These are phyloP conservation scores for Papilio glaucus DNA, from an alignment of 1,140 invertebrate genomes.

Conservation along the genomic window DNA sequence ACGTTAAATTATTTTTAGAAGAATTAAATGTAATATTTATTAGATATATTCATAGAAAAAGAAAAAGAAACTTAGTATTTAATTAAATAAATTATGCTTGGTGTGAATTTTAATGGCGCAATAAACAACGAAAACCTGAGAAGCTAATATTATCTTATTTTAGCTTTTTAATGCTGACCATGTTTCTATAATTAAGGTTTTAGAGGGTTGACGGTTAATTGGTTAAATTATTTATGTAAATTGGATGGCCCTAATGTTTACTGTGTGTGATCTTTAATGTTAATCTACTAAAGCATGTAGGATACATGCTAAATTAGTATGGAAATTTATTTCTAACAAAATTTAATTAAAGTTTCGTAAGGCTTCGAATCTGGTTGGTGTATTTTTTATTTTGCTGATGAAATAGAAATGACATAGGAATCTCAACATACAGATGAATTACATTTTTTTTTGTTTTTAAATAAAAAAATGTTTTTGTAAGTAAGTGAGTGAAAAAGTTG, in stretches of 20 bases:
- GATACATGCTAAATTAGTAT: not conserved
- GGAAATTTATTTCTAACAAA: constrained; percentile 1
- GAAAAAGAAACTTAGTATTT: too few relatives aligned
- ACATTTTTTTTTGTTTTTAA: too few relatives aligned
- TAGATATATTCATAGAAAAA: too few relatives aligned
- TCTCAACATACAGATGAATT: too few relatives aligned
- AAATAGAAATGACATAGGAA: too few relatives aligned
- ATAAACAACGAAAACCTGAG: not conserved
- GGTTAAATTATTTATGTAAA: constrained; percentile 18
- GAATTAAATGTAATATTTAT: too few relatives aligned
- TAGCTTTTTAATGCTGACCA: not conserved
- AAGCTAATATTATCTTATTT: not conserved
- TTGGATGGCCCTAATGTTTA: constrained; percentile 8
- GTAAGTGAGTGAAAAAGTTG: too few relatives aligned
- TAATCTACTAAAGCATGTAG: not conserved
- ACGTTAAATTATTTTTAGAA: too few relatives aligned
- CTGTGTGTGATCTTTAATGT: constrained; percentile 3
- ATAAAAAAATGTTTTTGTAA: not conserved
- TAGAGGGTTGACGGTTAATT: constrained; percentile 14
- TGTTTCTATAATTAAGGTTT: constrained; percentile 4
- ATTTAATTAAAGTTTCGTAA: not conserved
- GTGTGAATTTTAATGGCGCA: too few relatives aligned
- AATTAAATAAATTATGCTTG: too few relatives aligned
- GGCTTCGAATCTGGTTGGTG: not conserved
- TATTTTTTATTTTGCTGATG: not conserved